Base-by-base conservation (phyloP, 2,888 invertebrate species). In the Stenotaenia linearis region DNA sequence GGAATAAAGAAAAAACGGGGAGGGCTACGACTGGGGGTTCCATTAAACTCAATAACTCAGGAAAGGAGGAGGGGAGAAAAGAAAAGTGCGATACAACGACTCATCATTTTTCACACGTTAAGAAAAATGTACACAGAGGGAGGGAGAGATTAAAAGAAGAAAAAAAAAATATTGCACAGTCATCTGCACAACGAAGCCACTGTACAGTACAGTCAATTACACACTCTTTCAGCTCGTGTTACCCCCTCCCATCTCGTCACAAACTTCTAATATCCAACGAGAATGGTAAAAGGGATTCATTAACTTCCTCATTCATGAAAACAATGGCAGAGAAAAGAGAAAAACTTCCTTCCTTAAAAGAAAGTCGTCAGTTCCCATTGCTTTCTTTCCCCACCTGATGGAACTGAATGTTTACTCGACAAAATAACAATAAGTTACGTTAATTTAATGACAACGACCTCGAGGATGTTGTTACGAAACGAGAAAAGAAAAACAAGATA, bases 71-170 rank as follows among this genome's bases (percentile, higher is more conserved):
- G 9, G 50, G 18, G 28, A 69, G 21, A 21, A 12, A 23, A 28
- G 69, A 28, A 28, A 28, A 69, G 69, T 25, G 10, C 25, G 69
- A 69, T 69, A 69, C 69, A 69, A 69, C 69, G 69, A 69, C 69
- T 69, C 69, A 69, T 69, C 69, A 69, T 69, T 69, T 69, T 69
- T 69, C 69, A 69, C 69, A 69, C 69, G 69, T 69, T 69, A 69
- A 69, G 69, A 69, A 69, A 69, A 69, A 28, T 25, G 9, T 50
- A 50, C 18, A 28, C 69, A 69, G 69, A 28, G 69, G 69, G 69
- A 69, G 23, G 28, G 69, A 56, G 69, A 69, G 69, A 50, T 50
- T 50, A 50, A 50, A 50, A 50, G 50, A 50, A 50, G 50, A 50
- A 50, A n/a, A 12, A 12, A 40, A 56, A 69, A 69, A 69, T n/a